Evolutionary conservation across 2,888 invertebrate genomes (phyloP).

Genomic region (Sesia bembeciformis): DNA sequence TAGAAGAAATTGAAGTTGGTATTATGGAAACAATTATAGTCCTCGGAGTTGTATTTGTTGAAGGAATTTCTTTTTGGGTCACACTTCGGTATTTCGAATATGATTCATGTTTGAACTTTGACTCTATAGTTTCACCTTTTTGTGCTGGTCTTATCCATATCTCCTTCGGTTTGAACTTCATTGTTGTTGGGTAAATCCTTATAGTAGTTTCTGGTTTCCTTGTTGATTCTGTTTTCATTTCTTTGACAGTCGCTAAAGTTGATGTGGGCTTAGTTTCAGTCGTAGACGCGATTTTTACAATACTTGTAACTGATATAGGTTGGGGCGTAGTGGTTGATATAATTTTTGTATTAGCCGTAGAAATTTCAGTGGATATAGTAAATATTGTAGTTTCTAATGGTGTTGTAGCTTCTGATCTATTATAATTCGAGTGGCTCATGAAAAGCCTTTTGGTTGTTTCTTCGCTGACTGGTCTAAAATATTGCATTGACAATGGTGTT

Average conservation of each 20-base stretch:
- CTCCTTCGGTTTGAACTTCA: slow-evolving; percentile 61
- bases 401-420: background rate
- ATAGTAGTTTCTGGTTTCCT: slow-evolving; percentile 37
- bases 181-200: slow-evolving; percentile 37
- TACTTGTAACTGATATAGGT: slow-evolving; percentile 5
- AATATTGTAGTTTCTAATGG: background rate
- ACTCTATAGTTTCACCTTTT: slow-evolving; percentile 61
- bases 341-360: slow-evolving; percentile 5
- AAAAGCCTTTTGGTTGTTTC: background rate
- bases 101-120: slow-evolving; percentile 35
- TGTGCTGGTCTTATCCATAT: slow-evolving; percentile 67
- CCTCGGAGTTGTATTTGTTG: slow-evolving; percentile 51
- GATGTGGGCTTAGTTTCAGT: slow-evolving; percentile 5
- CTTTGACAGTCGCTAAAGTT: slow-evolving; percentile 13
- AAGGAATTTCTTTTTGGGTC: slow-evolving; percentile 34
- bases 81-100: slow-evolving; percentile 32
- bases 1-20: slow-evolving; percentile 60
- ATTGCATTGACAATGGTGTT: background rate
- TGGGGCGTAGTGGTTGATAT: slow-evolving; percentile 2
- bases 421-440: background rate
- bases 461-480: background rate
- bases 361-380: background rate
- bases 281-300: slow-evolving; percentile 8
- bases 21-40: slow-evolving; percentile 67
- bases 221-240: slow-evolving; percentile 23